Evolutionary conservation across 2,113 vertebrate species (phyloP).

Genomic region (Camarhynchus parvulus): DNA sequence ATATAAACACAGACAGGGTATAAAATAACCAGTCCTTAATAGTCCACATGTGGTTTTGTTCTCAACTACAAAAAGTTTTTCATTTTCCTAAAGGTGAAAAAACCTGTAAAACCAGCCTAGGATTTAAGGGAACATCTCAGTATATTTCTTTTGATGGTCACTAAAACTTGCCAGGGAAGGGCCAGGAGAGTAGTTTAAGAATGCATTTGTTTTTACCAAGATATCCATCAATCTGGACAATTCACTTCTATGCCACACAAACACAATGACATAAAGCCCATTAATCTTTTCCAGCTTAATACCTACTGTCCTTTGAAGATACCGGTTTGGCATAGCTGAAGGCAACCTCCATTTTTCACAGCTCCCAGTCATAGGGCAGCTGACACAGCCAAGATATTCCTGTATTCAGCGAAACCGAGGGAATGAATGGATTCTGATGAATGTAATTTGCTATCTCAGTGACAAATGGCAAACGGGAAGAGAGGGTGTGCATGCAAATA

Average conservation of each 20-base stretch:
- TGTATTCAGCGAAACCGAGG: conserved; percentile 69
- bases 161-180: conserved; percentile 64
- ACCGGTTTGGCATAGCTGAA: conserved; percentile 67
- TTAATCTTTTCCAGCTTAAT: conserved; percentile 76
- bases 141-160: conserved; percentile 69
- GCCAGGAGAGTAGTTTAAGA: conserved; percentile 71
- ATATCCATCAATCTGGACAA: conserved; percentile 72
- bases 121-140: conserved; percentile 38
- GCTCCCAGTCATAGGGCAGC: conserved; percentile 71
- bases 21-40: not conserved
- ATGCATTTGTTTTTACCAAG: conserved; percentile 76
- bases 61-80: conserved; percentile 52
- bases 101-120: conserved; percentile 46
- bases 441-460: conserved; percentile 72
- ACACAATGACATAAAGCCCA: conserved; percentile 67
- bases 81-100: conserved; percentile 57
- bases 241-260: conserved; percentile 72
- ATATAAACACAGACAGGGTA: not conserved
- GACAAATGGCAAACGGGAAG: conserved; percentile 72
- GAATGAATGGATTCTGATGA: conserved; percentile 76
- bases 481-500: conserved; percentile 70
- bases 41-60: not conserved
- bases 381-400: conserved; percentile 77
- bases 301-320: conserved; percentile 68
- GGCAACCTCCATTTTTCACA: conserved; percentile 74